phyloP scores from a whole-genome alignment of 2,888 invertebrate species.

The Latheticus oryzae region DNA sequence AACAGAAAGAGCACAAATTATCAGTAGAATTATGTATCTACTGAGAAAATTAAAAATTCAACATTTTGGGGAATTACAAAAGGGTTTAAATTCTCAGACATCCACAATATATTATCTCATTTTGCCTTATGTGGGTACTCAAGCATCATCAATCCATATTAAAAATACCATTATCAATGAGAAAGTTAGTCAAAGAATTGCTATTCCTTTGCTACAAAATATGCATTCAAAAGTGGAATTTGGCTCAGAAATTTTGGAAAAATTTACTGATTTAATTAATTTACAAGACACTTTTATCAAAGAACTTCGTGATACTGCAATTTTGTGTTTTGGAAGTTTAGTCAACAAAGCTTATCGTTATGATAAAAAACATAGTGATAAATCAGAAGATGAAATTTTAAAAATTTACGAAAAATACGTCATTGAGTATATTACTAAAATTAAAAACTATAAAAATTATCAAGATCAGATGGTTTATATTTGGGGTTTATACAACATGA shows the following conservation, averaged over 20 bases:
- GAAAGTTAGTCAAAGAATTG: conserved; percentile 56
- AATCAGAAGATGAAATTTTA: conserved; percentile 63
- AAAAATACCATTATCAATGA: conserved; percentile 60
- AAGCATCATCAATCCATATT: conserved; percentile 62
- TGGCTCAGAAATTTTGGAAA: too few species aligned
- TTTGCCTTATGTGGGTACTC: conserved; percentile 66
- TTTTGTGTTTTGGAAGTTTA: too few species aligned
- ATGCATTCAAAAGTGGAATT: too few species aligned
- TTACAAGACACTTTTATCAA: too few species aligned
- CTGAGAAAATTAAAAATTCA: conserved; percentile 58
- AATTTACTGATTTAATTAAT: too few species aligned
- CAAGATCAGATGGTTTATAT: conserved; percentile 64
- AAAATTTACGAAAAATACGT: conserved; percentile 52
- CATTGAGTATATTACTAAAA: conserved; percentile 47
- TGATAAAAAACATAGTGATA: too few species aligned
- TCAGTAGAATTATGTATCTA: conserved; percentile 58
- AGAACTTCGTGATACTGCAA: too few species aligned
- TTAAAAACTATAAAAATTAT: conserved; percentile 54
- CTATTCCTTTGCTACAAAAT: conserved; percentile 63
- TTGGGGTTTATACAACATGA: conserved; percentile 66
- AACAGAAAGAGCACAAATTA: conserved; percentile 57
- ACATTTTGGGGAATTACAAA: conserved; percentile 57
- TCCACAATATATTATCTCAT: too few species aligned
- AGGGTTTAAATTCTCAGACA: too few species aligned
- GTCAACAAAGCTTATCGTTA: too few species aligned